These are phyloP conservation scores for Acestrorhynchus altus DNA, from an alignment of 2,797 vertebrate species.

Conservation along the genomic window DNA sequence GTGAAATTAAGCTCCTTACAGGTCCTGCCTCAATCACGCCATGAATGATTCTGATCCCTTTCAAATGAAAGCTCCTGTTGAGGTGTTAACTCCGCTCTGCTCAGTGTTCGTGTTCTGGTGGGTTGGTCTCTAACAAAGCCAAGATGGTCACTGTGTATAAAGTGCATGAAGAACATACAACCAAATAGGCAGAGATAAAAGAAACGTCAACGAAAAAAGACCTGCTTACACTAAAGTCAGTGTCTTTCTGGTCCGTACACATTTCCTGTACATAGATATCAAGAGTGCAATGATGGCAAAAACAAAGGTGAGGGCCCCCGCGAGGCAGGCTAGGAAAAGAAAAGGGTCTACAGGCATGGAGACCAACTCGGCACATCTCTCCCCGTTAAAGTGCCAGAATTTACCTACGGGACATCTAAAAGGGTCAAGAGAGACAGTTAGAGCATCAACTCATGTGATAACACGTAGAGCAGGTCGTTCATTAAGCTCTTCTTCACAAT, in stretches of 20 bases:
- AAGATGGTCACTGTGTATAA: constrained; percentile 55
- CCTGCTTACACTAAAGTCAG: constrained; percentile 72
- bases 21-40: neutral
- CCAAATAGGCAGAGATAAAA: constrained; percentile 32
- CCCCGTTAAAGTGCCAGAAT: constrained; percentile 69
- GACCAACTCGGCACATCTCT: constrained; percentile 72
- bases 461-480: constrained; percentile 28
- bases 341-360: constrained; percentile 69
- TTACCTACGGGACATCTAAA: constrained; percentile 75
- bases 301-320: constrained; percentile 68
- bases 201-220: constrained; percentile 52
- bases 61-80: neutral
- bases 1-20: neutral
- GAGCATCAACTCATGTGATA: constrained; percentile 33
- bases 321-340: constrained; percentile 65
- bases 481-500: neutral
- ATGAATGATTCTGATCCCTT: neutral
- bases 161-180: constrained; percentile 16
- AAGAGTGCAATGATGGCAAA: constrained; percentile 70
- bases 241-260: constrained; percentile 68
- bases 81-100: neutral
- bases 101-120: constrained; percentile 48
- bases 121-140: constrained; percentile 69
- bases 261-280: constrained; percentile 73
- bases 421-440: constrained; percentile 62